phyloP scores from a whole-genome alignment of 30 jellyfish, hydroid and myxozoan species.

The Hydra vulgaris region DNA sequence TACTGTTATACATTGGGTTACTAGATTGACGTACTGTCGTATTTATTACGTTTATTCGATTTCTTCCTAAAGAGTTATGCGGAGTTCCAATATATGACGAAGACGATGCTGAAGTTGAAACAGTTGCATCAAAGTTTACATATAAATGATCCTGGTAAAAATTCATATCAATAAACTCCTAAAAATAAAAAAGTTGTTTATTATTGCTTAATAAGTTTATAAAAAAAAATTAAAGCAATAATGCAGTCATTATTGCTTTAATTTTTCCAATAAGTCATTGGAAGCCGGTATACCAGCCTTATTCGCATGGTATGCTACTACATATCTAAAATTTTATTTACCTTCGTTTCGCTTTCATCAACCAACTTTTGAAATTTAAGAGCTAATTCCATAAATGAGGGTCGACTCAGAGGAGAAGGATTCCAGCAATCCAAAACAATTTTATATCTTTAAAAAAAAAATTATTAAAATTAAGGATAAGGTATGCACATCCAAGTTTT shows the following conservation, averaged over 20 bases:
- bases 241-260: too few relatives aligned
- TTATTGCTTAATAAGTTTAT: not conserved
- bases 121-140: slow-evolving; percentile 76
- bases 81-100: slow-evolving; percentile 21
- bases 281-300: too few relatives aligned
- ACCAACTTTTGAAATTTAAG: slow-evolving; percentile 29
- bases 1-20: too few relatives aligned
- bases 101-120: slow-evolving; percentile 28
- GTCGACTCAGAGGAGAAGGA: slow-evolving; percentile 69
- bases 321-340: too few relatives aligned
- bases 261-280: too few relatives aligned
- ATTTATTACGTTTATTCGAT: too few relatives aligned
- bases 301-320: too few relatives aligned
- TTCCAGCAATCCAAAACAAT: slow-evolving; percentile 79
- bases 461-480: not conserved
- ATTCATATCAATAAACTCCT: slow-evolving; percentile 79
- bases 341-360: slow-evolving; percentile 45
- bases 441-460: slow-evolving; percentile 37
- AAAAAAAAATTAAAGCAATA: not conserved
- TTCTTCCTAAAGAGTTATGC: not conserved
- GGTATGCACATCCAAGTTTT: too few relatives aligned
- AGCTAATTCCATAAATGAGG: slow-evolving; percentile 60
- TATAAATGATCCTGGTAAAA: slow-evolving; percentile 79
- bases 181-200: not conserved
- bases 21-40: too few relatives aligned